Conservation (phyloP, 2,113 vertebrate species). For the Aphelocoma coerulescens region DNA sequence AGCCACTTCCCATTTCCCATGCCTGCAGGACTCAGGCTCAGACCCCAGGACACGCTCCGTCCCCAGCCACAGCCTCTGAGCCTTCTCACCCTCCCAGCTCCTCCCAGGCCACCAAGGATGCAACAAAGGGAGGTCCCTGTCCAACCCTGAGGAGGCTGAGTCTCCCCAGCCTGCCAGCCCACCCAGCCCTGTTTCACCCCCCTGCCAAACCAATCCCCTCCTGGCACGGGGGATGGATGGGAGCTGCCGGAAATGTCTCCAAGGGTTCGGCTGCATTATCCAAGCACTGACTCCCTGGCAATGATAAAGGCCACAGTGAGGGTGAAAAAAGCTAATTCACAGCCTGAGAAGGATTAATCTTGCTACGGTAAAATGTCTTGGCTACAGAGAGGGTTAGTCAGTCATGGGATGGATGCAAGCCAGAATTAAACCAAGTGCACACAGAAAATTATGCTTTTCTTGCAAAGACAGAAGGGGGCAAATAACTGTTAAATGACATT, state of each 20-base stretch:
- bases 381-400: background rate
- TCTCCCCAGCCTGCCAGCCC: background rate
- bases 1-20: background rate
- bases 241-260: background rate
- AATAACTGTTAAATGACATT: background rate
- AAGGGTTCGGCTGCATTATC: background rate
- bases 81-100: background rate
- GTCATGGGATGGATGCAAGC: background rate
- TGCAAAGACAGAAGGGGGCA: background rate
- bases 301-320: background rate
- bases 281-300: background rate
- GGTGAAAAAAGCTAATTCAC: slow-evolving; percentile 6
- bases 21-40: background rate
- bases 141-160: rapidly evolving
- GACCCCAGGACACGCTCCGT: rapidly evolving
- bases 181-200: background rate
- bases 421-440: background rate
- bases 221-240: rapidly evolving
- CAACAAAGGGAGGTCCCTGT: background rate
- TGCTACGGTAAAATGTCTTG: slow-evolving; percentile 15
- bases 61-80: background rate
- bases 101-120: background rate
- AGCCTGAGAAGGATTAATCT: slow-evolving; percentile 44
- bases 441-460: background rate
- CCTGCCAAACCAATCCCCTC: background rate